Base-by-base conservation (phyloP, 2,888 invertebrate species). In the Synanthedon vespiformis region DNA sequence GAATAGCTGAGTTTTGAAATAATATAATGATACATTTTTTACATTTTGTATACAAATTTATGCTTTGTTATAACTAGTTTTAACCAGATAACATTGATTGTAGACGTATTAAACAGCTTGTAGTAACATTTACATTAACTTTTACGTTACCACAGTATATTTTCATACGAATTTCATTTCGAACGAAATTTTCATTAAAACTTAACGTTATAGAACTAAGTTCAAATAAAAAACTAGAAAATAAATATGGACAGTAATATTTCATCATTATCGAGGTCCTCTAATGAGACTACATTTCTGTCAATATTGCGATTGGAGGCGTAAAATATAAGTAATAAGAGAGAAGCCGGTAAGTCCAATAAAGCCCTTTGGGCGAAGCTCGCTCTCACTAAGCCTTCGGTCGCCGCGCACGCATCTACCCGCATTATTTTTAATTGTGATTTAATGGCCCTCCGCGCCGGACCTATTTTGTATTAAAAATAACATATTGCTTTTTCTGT, bases 351-450 rank as follows among this genome's bases (percentile, higher is more conserved):
- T 81, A 82, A 85, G 78, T 77, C 80, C 71, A 61, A 67, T 65
- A 81, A 82, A 83, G 79, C 80, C 75, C 62, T 67, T 64, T 58
- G 72, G 74, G 66, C 65, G 65, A 69, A 73, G 69, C 67, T 61
- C 40, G 50, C 64, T 61, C 63, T 57, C 64, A 63, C 67, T 79
- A 74, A 81, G 83, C 80, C 74, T 65, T 61, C 62, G 65, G 70
- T 67, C 70, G 70, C 69, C 74, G 73, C 72, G 74, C 83, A 81
- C 83, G 82, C 83, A 82, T 78, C 72, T 60, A 68, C 80, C 82
- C 83, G 84, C 80, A 85, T 85, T 85, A 85, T 76, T 70, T 74
- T 82, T 85, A 85, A 85, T 85, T 85, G 85, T 81, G 84, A 85
- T 85, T 84, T 85, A 85, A 85, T 84, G 83, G 80, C 73, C 68